Conservation (phyloP, 2,888 invertebrate genomes). For the Norana najaformis region DNA sequence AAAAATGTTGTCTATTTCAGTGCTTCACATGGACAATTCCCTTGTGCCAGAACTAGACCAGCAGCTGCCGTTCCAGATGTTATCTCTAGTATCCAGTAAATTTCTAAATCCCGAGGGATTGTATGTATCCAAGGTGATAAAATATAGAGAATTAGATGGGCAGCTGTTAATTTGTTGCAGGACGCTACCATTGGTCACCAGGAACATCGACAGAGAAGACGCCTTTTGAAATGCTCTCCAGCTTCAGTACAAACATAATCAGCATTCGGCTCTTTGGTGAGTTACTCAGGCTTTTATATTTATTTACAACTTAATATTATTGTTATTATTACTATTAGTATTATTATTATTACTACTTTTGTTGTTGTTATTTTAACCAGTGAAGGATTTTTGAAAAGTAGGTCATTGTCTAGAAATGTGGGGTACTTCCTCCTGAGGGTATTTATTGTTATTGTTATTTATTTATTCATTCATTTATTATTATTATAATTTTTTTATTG, state of each 20-base stretch:
- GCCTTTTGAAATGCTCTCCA: constrained; percentile 49
- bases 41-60: neutral
- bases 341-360: too few relatives aligned
- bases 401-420: neutral
- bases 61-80: neutral
- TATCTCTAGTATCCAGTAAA: neutral
- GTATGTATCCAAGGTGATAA: neutral
- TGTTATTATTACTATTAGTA: too few relatives aligned
- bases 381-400: neutral
- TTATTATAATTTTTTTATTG: too few relatives aligned
- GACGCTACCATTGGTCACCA: constrained; percentile 49
- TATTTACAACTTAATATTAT: too few relatives aligned
- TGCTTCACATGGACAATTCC: neutral
- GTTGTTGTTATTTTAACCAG: neutral
- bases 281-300: constrained; percentile 17
- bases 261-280: constrained; percentile 49
- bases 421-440: neutral
- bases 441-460: neutral
- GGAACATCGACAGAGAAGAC: constrained; percentile 47
- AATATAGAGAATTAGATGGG: neutral
- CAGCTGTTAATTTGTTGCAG: constrained; percentile 38
- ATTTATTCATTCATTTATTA: neutral
- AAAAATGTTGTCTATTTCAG: neutral
- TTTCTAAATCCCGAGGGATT: neutral
- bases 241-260: constrained; percentile 38